A percentile compares a stretch with the other conserved stretches of the same genome.
These are phyloP conservation scores for Xyliphius kryptos DNA, from an alignment of 2,113 vertebrate genomes.

Conservation along the genomic window DNA sequence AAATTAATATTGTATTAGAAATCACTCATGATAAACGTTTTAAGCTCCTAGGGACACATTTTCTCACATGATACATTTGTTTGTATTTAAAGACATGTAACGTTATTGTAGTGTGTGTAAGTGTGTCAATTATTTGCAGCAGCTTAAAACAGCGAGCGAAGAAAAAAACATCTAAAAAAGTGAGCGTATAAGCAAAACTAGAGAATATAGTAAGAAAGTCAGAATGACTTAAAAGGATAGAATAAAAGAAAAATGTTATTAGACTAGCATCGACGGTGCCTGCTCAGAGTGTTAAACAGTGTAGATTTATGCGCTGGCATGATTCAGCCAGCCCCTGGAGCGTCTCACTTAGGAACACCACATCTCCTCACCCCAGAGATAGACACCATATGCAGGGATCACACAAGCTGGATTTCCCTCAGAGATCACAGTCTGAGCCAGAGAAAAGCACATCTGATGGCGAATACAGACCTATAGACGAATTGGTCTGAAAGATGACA, in stretches of 20 bases:
- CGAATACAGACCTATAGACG: not conserved
- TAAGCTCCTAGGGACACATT: too few species aligned
- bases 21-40: too few species aligned
- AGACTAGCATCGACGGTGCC: constrained; percentile 15
- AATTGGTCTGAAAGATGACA: not conserved
- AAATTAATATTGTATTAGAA: too few species aligned
- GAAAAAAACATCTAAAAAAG: too few species aligned
- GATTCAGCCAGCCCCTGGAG: constrained; percentile 1
- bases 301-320: constrained; percentile 36
- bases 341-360: not conserved
- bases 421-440: constrained; percentile 2
- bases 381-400: constrained; percentile 15
- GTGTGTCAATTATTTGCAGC: too few species aligned
- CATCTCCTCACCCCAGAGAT: constrained; percentile 1
- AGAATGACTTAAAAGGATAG: not conserved
- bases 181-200: too few species aligned
- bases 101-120: too few species aligned
- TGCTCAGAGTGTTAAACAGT: constrained; percentile 22
- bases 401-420: constrained; percentile 23
- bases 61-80: too few species aligned
- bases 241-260: constrained; percentile 2
- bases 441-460: constrained; percentile 8
- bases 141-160: too few species aligned
- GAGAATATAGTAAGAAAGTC: not conserved
- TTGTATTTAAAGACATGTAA: too few species aligned